phyloP scores from a whole-genome alignment of 2,797 vertebrate species.

The Hoplostethus atlanticus region DNA sequence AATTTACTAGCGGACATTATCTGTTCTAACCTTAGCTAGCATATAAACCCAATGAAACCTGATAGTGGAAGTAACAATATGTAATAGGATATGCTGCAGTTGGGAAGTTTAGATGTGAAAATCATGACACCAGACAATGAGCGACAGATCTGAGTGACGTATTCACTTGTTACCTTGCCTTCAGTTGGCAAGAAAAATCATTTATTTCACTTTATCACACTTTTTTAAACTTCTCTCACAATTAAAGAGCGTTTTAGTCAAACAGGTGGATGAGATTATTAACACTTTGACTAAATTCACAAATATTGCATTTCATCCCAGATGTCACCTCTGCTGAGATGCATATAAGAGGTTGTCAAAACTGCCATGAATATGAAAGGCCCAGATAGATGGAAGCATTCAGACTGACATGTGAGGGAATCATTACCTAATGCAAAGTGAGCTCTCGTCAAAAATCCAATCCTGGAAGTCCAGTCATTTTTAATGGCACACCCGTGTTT shows the following conservation, averaged over 20 bases:
- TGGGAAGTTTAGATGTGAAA: conserved; percentile 7
- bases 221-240: background rate
- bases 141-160: conserved; percentile 33
- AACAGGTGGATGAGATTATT: conserved; percentile 27
- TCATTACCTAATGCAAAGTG: conserved; percentile 73
- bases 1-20: conserved; percentile 1
- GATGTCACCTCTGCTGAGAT: conserved; percentile 44
- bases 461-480: conserved; percentile 51
- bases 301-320: conserved; percentile 45
- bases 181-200: background rate
- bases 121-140: conserved; percentile 28
- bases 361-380: conserved; percentile 42
- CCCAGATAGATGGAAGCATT: conserved; percentile 56
- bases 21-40: conserved; percentile 15
- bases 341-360: conserved; percentile 42
- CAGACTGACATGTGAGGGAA: conserved; percentile 62
- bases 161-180: no score
- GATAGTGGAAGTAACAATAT: background rate
- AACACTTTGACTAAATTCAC: conserved; percentile 26
- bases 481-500: conserved; percentile 62
- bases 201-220: background rate
- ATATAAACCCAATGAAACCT: background rate
- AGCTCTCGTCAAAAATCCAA: conserved; percentile 76
- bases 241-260: background rate
- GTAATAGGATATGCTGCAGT: background rate